Conservation (phyloP, 2,113 vertebrate genomes). For the Neopipo cinnamomea region DNA sequence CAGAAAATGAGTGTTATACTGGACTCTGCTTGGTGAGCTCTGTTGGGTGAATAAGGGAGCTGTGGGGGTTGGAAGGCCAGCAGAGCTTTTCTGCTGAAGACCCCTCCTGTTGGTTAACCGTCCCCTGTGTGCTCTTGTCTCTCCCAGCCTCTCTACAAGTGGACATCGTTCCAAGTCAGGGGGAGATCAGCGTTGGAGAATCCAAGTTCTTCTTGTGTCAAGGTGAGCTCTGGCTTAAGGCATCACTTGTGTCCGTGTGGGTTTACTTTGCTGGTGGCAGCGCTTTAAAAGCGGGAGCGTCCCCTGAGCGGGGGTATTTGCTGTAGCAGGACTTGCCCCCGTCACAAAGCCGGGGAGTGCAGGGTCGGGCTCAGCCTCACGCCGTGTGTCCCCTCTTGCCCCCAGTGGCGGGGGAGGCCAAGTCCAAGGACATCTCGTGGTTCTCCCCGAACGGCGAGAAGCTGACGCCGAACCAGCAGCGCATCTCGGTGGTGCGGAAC, state of each 20-base stretch:
- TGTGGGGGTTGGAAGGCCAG: not conserved
- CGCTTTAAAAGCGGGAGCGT: not conserved
- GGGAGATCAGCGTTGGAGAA: constrained; percentile 96
- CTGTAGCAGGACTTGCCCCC: not conserved
- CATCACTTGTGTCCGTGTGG: not conserved
- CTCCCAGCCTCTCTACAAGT: constrained; percentile 89
- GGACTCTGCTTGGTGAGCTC: not conserved
- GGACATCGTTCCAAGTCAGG: constrained; percentile 90
- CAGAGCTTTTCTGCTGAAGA: not conserved
- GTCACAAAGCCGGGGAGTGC: not conserved
- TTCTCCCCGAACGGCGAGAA: constrained; percentile 90
- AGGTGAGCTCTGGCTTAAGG: constrained; percentile 73
- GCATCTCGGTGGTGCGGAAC: constrained; percentile 86
- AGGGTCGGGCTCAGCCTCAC: not conserved
- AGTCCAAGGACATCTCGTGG: constrained; percentile 91
- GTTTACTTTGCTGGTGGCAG: not conserved
- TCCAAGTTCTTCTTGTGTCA: constrained; percentile 98
- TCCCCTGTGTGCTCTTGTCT: not conserved
- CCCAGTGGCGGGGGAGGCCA: constrained; percentile 83
- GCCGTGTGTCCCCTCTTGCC: not conserved
- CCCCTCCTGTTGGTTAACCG: not conserved
- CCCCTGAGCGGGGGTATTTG: not conserved
- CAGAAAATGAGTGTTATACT: accelerated
- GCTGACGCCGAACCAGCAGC: constrained; percentile 86
- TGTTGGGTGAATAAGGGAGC: too few species aligned